Evolutionary conservation across 2,888 invertebrate species (phyloP), one percentile per base, ranked within the genome.

Genomic region (Rhynchonema sp.): DNA sequence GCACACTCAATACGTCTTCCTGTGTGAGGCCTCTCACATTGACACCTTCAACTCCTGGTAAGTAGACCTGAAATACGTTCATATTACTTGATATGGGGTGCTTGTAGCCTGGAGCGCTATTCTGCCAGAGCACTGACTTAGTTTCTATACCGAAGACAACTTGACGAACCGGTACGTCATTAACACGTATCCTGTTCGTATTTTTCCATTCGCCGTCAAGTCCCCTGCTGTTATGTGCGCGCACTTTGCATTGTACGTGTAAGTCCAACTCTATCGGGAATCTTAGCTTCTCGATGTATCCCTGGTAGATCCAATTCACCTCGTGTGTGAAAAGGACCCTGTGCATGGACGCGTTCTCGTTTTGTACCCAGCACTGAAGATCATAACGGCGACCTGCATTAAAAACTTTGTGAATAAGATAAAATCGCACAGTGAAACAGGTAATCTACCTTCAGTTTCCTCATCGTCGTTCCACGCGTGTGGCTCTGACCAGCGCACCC

Each of bases 101-200:
- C n/a, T n/a, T n/a, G n/a, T n/a, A n/a, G n/a, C n/a, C n/a, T n/a
- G n/a, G n/a, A n/a, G n/a, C n/a, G n/a, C n/a, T n/a, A n/a, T n/a
- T n/a, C n/a, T n/a, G n/a, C n/a, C n/a, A n/a, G n/a, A n/a, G n/a
- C n/a, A n/a, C n/a, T n/a, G n/a, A n/a, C n/a, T n/a, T n/a, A n/a
- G n/a, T n/a, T n/a, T n/a, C n/a, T n/a, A n/a, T n/a, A n/a, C n/a
- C n/a, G n/a, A n/a, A n/a, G n/a, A n/a, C n/a, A n/a, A n/a, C n/a
- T n/a, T n/a, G n/a, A n/a, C n/a, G n/a, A n/a, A 61, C 46, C 3
- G 61, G 61, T n/a, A 59, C 52, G 22, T 61, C 56, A 13, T 29
- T n/a, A 17, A 61, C 27, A 20, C 59, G 28, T 2, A 61, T 46
- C 22, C 13, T 17, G 46, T 61, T 59, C 23, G 59, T 56, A 6